These are phyloP conservation scores for Perithous albicinctus DNA, from an alignment of 2,888 invertebrate genomes.

Conservation along the genomic window DNA sequence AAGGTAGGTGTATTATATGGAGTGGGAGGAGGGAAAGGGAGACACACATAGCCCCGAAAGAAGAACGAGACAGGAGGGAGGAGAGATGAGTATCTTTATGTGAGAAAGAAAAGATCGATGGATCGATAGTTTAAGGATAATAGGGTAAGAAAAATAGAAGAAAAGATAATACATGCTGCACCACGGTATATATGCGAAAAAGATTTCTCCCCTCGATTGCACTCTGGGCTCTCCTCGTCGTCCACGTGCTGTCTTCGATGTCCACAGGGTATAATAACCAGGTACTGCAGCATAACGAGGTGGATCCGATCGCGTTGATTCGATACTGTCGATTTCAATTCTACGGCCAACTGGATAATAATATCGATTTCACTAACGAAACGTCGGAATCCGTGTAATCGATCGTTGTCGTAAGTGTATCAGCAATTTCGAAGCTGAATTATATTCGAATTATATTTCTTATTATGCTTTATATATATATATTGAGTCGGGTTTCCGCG, in stretches of 20 bases:
- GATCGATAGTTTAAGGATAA: conserved; percentile 61
- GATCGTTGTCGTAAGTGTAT: conserved; percentile 10
- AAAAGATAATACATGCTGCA: conserved; percentile 37
- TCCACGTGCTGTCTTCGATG: conserved; percentile 42
- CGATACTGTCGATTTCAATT: conserved; percentile 51
- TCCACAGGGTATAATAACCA: conserved; percentile 16
- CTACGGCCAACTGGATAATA: conserved; percentile 21
- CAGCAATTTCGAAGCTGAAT: conserved; percentile 21
- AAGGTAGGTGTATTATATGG: conserved; percentile 51
- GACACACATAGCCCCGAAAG: conserved; percentile 50
- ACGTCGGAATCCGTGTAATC: conserved; percentile 35
- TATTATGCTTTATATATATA: neutral
- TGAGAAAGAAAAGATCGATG: conserved; percentile 65
- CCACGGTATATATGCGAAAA: conserved; percentile 14
- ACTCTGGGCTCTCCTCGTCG: conserved; percentile 17
- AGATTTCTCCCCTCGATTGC: conserved; percentile 46
- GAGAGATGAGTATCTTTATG: conserved; percentile 64
- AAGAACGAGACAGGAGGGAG: conserved; percentile 53
- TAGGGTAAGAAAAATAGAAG: conserved; percentile 59
- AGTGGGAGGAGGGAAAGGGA: conserved; percentile 45
- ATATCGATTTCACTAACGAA: conserved; percentile 22
- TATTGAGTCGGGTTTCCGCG: conserved; percentile 10
- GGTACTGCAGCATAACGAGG: conserved; percentile 20
- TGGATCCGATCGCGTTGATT: conserved; percentile 33
- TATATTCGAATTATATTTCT: conserved; percentile 36